These are phyloP conservation scores for Trachythela sp. DNA, from an alignment of 64 coral and sea anemone species.

Conservation along the genomic window DNA sequence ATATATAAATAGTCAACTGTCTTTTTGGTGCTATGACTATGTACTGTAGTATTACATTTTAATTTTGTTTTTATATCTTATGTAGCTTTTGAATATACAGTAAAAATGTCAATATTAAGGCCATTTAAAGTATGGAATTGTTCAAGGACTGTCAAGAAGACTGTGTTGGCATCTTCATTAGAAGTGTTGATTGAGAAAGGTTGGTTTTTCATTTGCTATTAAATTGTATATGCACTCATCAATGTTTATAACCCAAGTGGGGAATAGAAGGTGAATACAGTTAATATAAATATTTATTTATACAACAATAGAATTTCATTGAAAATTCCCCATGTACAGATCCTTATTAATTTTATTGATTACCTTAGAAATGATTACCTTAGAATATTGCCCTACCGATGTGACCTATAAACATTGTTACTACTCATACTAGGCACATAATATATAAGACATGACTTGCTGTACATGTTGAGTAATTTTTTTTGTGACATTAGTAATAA, in stretches of 20 bases:
- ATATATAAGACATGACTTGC: background rate
- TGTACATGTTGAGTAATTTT: constrained; percentile 13
- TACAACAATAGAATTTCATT: background rate
- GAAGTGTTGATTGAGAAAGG: constrained; percentile 26
- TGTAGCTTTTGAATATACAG: background rate
- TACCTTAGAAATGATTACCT: too few species aligned
- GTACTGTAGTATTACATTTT: too few species aligned
- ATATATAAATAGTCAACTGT: too few species aligned
- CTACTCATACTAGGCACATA: background rate
- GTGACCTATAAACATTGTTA: background rate
- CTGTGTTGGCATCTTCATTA: constrained; percentile 33
- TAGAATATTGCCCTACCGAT: too few species aligned
- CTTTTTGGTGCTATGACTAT: too few species aligned
- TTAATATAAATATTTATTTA: background rate
- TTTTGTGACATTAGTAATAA: constrained; percentile 25
- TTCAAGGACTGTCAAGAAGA: constrained; percentile 27
- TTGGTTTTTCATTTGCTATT: constrained; percentile 5
- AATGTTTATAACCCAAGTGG: background rate
- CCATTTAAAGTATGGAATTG: constrained; percentile 29
- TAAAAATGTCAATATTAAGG: background rate
- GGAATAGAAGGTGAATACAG: background rate
- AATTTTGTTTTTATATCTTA: background rate
- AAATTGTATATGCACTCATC: constrained; percentile 4
- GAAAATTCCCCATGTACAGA: background rate
- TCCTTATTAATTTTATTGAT: background rate